phyloP scores from a whole-genome alignment of 1,140 invertebrate species.

The Diachasmimorpha longicaudata region DNA sequence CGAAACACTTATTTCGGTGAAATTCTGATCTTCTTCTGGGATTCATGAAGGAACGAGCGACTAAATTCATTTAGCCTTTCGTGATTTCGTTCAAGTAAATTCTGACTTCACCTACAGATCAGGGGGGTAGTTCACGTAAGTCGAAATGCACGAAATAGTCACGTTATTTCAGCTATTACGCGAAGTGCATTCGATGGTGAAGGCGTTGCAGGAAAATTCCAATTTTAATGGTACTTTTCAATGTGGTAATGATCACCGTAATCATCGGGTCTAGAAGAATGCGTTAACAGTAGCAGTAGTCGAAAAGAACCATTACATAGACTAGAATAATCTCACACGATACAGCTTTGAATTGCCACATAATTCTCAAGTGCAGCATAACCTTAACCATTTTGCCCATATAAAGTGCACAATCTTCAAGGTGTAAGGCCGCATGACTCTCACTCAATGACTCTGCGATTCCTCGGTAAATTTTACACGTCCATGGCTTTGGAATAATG shows the following conservation, averaged over 20 bases:
- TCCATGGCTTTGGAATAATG: background rate
- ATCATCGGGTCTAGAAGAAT: background rate
- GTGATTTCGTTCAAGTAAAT: too few species aligned
- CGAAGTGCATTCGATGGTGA: constrained; percentile 28
- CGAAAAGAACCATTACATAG: background rate
- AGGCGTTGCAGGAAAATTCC: background rate
- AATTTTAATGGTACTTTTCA: background rate
- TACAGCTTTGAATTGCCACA: background rate
- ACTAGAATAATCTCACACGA: background rate
- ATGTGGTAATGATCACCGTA: background rate
- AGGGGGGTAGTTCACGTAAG: too few species aligned
- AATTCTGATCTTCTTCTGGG: too few species aligned
- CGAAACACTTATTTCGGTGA: too few species aligned
- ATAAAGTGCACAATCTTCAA: background rate
- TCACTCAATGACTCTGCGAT: background rate
- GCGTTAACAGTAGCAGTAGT: background rate
- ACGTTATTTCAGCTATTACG: constrained; percentile 26
- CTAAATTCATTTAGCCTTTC: too few species aligned
- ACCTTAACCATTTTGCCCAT: background rate
- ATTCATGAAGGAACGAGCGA: too few species aligned
- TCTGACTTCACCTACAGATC: too few species aligned
- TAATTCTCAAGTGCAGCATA: background rate
- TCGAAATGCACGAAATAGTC: background rate
- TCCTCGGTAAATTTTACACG: background rate
- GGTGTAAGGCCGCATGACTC: background rate